A percentile compares a stretch with the other conserved stretches of the same genome.
phyloP scores from a whole-genome alignment of 2,888 invertebrate species.

The Melieria crassipennis region DNA sequence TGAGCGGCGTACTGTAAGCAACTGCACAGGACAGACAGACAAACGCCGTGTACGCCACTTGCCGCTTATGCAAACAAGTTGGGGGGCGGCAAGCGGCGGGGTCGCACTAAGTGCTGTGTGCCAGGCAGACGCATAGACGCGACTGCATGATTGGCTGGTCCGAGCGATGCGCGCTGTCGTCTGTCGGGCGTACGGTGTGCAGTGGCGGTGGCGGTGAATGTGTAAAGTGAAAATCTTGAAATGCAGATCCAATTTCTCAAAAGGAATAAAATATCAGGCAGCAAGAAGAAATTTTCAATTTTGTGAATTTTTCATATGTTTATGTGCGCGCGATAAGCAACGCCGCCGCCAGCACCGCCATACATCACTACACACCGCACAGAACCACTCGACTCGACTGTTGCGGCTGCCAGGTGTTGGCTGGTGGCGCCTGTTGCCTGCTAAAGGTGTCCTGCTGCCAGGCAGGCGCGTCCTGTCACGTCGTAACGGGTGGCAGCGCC shows the following conservation, averaged over 20 bases:
- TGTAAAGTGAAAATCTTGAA: slow-evolving; percentile 27
- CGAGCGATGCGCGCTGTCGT: not conserved
- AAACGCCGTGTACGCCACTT: slow-evolving; percentile 45
- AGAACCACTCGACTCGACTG: too few species aligned
- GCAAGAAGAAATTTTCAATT: slow-evolving; percentile 36
- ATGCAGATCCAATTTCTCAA: slow-evolving; percentile 57
- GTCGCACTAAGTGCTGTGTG: not conserved
- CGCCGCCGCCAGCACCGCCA: slow-evolving; percentile 1
- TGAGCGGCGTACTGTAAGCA: slow-evolving; percentile 7
- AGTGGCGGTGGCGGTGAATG: not conserved
- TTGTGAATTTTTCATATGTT: slow-evolving; percentile 38
- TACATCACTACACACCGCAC: too few species aligned
- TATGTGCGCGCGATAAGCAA: slow-evolving; percentile 20
- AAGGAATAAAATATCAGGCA: slow-evolving; percentile 47
- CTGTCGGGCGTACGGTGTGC: not conserved
- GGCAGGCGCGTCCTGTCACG: too few species aligned
- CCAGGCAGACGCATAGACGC: not conserved
- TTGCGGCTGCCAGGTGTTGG: too few species aligned
- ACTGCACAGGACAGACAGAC: slow-evolving; percentile 8
- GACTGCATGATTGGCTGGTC: not conserved
- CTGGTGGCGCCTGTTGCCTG: too few species aligned
- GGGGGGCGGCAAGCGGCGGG: slow-evolving; percentile 2
- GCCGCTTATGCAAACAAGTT: slow-evolving; percentile 37
- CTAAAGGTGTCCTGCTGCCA: too few species aligned
- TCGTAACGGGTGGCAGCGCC: too few species aligned